Base-by-base conservation (phyloP, 2,113 vertebrate species). In the Telmatochromis sp. region DNA sequence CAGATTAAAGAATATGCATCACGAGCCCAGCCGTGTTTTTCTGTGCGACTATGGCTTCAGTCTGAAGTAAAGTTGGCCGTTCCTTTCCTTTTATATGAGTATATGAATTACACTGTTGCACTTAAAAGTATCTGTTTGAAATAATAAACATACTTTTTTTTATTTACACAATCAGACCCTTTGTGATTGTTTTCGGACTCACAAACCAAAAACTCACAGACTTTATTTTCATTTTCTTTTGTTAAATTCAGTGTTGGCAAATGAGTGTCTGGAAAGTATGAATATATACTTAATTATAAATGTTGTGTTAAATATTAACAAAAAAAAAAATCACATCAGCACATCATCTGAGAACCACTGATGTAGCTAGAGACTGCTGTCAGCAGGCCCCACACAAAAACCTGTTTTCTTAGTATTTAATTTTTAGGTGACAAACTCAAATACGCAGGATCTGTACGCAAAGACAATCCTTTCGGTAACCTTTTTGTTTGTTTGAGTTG, bases 301-400 rank as follows among this genome's bases (percentile, higher is more conserved):
- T 58, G 55, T 4, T 28, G 55, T 28, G 26, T 58, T 58, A 28
- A 15, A 1, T 58, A 15, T 37, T 0, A 10, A 21, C 1, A 14
- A 26, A 8, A 23, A 53, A 31, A 31, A 31, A 31, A 31, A 31
- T 31, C 31, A 31, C 6, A 37, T 9, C 26, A 60, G 14, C 26
- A 60, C 57, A 6, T 60, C 57, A 31, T 17, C 2, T 60, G 57
- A 60, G 57, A 60, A 60, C 14, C 57, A 5, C 55, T 58, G 55
- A 17, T 58, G 2, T 58, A 31, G 55, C 55, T 58, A 80, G 94
- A 95, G 51, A 94, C 92, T 87, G 91, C 89, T 89, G 86, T 94
- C 94, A 12, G 86, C 82, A 3, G 47, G 81, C 5, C 92, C 95
- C 42, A 96, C 91, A 65, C 31, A n/a, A 35, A 65, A 65, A 65